A percentile compares a stretch with the other conserved stretches of the same genome.
phyloP scores from a whole-genome alignment of 1,140 invertebrate genomes.

The Mylabris phalerata region DNA sequence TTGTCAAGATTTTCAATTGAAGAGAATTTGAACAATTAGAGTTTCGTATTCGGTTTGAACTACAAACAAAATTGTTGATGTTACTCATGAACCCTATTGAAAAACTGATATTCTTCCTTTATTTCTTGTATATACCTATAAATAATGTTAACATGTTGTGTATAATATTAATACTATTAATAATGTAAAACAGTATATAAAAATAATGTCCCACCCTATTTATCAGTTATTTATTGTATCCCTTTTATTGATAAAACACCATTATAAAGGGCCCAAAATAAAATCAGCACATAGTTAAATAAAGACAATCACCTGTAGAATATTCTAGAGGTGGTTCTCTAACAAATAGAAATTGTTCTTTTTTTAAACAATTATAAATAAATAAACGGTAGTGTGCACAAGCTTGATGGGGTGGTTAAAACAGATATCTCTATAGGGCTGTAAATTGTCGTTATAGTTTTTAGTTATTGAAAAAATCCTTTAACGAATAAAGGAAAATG shows the following conservation, averaged over 20 bases:
- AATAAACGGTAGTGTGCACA: constrained; percentile 10
- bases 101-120: constrained; percentile 17
- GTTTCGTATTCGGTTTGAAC: too few relatives aligned
- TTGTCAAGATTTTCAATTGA: too few relatives aligned
- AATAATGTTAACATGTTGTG: constrained; percentile 34
- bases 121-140: constrained; percentile 29
- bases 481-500: neutral
- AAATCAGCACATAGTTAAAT: too few relatives aligned
- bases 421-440: constrained; percentile 1
- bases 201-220: constrained; percentile 12
- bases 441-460: constrained; percentile 11
- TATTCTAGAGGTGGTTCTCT: neutral
- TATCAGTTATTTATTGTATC: constrained; percentile 7
- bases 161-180: constrained; percentile 17
- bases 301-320: constrained; percentile 1
- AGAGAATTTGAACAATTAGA: too few relatives aligned
- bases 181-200: constrained; percentile 23
- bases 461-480: neutral
- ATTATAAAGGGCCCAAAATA: too few relatives aligned
- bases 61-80: neutral
- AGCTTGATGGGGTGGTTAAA: constrained; percentile 20
- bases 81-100: neutral
- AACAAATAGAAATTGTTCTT: neutral
- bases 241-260: neutral
- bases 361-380: neutral